phyloP scores from a whole-genome alignment of 2,113 vertebrate species.

The Leptocoma aspasia region DNA sequence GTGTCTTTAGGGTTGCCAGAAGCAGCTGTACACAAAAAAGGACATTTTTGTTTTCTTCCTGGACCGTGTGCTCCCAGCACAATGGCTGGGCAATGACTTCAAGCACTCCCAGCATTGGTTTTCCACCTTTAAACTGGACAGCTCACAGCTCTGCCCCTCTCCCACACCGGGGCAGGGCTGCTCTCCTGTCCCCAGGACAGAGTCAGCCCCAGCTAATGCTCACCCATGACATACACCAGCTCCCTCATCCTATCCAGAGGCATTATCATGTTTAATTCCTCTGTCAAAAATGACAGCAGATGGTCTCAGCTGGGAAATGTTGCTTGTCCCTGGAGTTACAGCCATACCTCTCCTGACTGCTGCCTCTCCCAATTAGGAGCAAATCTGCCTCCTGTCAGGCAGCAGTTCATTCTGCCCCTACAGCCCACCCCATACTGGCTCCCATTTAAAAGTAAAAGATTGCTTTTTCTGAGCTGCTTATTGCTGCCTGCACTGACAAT shows the following conservation, averaged over 20 bases:
- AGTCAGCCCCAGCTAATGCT: rapidly evolving
- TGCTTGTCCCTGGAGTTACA: background rate
- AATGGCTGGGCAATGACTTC: background rate
- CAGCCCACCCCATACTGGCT: background rate
- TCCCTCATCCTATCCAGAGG: background rate
- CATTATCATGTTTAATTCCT: background rate
- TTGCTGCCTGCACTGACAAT: constrained; percentile 48
- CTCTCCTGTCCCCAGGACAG: background rate
- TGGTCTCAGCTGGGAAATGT: constrained; percentile 10
- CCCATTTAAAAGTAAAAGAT: constrained; percentile 61
- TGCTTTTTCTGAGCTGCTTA: constrained; percentile 36
- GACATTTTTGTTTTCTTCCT: background rate
- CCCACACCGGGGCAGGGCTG: background rate
- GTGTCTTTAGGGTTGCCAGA: background rate
- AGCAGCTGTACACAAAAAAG: background rate
- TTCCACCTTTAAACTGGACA: background rate
- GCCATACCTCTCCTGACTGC: background rate
- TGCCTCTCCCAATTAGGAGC: constrained; percentile 49
- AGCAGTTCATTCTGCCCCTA: background rate
- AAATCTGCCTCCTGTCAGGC: constrained; percentile 38
- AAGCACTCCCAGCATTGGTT: background rate
- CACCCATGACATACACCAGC: background rate
- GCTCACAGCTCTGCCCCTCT: background rate
- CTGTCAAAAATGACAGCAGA: background rate
- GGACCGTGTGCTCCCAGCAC: background rate